A percentile compares a stretch with the other conserved stretches of the same genome.
Evolutionary conservation across 2,113 vertebrate species (phyloP).

Genomic region (Dendropsophus ebraccatus): DNA sequence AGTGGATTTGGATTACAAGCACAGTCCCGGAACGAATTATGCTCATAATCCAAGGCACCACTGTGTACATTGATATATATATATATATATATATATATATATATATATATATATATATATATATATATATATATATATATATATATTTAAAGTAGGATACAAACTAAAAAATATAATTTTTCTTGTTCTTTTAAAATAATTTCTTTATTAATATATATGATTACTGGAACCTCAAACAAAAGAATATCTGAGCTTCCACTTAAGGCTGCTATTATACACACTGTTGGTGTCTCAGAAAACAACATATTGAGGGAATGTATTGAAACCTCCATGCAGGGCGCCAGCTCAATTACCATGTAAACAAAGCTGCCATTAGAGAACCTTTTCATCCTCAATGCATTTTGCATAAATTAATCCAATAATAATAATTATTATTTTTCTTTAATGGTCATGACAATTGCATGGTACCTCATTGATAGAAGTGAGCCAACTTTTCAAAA

Average conservation of each 20-base stretch:
- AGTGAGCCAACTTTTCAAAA: too few relatives aligned
- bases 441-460: neutral
- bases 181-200: neutral
- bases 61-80: too few relatives aligned
- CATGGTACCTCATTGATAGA: too few relatives aligned
- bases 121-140: too few relatives aligned
- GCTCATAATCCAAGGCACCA: too few relatives aligned
- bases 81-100: too few relatives aligned
- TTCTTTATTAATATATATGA: neutral
- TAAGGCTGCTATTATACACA: neutral
- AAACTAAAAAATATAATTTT: too few relatives aligned
- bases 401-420: neutral
- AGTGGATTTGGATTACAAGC: too few relatives aligned
- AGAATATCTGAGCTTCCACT: neutral
- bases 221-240: neutral
- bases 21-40: too few relatives aligned
- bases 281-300: neutral
- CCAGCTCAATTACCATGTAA: neutral
- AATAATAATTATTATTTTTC: neutral
- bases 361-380: neutral
- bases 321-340: neutral
- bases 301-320: neutral
- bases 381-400: neutral
- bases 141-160: too few relatives aligned
- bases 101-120: too few relatives aligned